These are phyloP conservation scores for Chlamydotis undulata DNA, from an alignment of 2,113 vertebrate species.

Conservation along the genomic window DNA sequence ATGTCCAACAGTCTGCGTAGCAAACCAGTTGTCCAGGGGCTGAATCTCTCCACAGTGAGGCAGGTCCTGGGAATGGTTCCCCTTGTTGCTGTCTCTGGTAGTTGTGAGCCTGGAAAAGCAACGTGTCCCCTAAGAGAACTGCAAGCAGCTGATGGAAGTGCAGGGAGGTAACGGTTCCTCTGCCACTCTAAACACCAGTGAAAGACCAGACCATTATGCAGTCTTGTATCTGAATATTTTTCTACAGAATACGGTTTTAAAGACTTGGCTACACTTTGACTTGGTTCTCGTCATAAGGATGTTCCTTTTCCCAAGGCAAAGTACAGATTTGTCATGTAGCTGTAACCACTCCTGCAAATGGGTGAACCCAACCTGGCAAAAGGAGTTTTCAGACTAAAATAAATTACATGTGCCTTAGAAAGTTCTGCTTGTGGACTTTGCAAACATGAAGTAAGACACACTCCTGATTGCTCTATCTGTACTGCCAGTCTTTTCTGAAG, in stretches of 20 bases:
- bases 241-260: not conserved
- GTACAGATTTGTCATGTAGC: not conserved
- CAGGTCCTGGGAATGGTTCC: not conserved
- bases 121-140: not conserved
- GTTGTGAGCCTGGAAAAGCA: not conserved
- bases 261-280: not conserved
- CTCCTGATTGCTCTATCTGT: not conserved
- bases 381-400: not conserved
- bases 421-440: not conserved
- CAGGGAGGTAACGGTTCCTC: not conserved
- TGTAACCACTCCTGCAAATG: not conserved
- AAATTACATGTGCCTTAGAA: not conserved
- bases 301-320: not conserved
- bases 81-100: not conserved
- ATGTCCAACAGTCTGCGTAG: not conserved
- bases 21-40: not conserved
- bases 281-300: rapidly evolving
- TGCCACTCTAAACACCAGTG: not conserved
- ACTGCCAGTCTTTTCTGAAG: not conserved
- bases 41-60: not conserved
- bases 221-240: not conserved
- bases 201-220: not conserved
- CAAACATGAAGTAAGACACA: not conserved
- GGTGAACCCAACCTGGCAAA: not conserved
- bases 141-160: not conserved